These are phyloP conservation scores for Catostomus latipinnis DNA, from an alignment of 2,797 vertebrate species.

Conservation along the genomic window DNA sequence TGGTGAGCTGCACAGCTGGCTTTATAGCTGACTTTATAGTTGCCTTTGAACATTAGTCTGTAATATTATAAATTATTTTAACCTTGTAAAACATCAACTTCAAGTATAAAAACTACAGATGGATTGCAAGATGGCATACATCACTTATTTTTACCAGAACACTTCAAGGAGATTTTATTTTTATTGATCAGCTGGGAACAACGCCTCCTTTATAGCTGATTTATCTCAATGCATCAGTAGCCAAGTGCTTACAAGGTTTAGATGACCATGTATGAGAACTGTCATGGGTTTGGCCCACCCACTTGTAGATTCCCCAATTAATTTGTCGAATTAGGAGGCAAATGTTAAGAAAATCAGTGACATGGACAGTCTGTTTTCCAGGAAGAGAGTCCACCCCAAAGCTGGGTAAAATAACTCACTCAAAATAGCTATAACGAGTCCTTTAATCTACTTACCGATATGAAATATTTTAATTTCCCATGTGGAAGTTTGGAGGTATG, in stretches of 20 bases:
- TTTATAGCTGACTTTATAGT: neutral
- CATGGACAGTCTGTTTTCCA: constrained; percentile 72
- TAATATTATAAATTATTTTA: constrained; percentile 17
- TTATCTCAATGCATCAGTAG: constrained; percentile 70
- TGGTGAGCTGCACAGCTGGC: too few species aligned
- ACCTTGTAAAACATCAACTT: neutral
- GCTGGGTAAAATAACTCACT: constrained; percentile 72
- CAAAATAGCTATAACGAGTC: constrained; percentile 68
- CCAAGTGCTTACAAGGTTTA: constrained; percentile 71
- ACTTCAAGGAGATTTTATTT: neutral
- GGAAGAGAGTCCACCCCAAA: constrained; percentile 64
- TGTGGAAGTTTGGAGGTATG: constrained; percentile 61
- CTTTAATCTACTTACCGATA: constrained; percentile 72
- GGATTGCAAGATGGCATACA: neutral
- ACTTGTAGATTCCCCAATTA: constrained; percentile 66
- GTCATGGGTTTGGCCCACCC: constrained; percentile 60
- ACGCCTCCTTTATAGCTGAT: constrained; percentile 73
- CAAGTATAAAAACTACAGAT: neutral
- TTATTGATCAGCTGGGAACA: constrained; percentile 59
- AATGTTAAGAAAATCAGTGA: constrained; percentile 62
- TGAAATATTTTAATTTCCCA: constrained; percentile 67
- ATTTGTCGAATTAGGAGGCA: constrained; percentile 52
- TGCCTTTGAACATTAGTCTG: neutral
- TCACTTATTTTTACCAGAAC: constrained; percentile 2
- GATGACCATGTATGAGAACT: constrained; percentile 63